phyloP scores from a whole-genome alignment of 2,113 vertebrate species.

The Sorex araneus region DNA sequence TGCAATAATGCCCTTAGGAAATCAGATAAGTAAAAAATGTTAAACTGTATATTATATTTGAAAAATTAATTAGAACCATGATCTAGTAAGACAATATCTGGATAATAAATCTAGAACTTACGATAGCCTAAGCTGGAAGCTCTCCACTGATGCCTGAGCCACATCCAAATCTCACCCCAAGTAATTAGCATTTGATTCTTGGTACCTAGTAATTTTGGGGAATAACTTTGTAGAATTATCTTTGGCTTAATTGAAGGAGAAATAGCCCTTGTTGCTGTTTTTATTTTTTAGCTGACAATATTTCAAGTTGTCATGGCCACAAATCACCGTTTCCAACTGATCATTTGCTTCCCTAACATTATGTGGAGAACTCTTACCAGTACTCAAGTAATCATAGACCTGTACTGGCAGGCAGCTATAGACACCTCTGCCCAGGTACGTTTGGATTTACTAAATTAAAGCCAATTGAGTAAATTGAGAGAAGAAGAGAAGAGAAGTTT shows the following conservation, averaged over 20 bases:
- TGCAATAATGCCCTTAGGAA: constrained; percentile 10
- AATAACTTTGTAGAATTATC: constrained; percentile 46
- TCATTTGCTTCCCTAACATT: constrained; percentile 9
- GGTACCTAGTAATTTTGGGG: background rate
- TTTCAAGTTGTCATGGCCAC: constrained; percentile 50
- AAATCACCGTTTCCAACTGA: background rate
- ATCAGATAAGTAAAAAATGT: constrained; percentile 60
- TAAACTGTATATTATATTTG: constrained; percentile 9
- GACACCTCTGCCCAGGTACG: constrained; percentile 10
- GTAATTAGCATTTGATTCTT: constrained; percentile 43
- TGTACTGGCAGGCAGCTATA: background rate
- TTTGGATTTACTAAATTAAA: constrained; percentile 56
- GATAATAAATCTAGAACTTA: constrained; percentile 48
- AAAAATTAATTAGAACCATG: constrained; percentile 50
- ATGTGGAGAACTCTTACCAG: constrained; percentile 29
- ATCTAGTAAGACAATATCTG: constrained; percentile 43
- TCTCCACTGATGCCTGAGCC: background rate
- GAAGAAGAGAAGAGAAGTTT: constrained; percentile 61
- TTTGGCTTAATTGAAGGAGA: background rate
- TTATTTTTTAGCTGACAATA: background rate
- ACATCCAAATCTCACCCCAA: constrained; percentile 18
- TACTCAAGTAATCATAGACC: constrained; percentile 20
- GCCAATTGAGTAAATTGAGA: constrained; percentile 10
- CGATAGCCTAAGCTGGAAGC: constrained; percentile 36
- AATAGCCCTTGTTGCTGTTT: background rate